Percentiles rank a stretch among this genome's conserved stretches.
These are phyloP conservation scores for Sitta carolinensis DNA, from an alignment of 2,797 vertebrate species.

Conservation along the genomic window DNA sequence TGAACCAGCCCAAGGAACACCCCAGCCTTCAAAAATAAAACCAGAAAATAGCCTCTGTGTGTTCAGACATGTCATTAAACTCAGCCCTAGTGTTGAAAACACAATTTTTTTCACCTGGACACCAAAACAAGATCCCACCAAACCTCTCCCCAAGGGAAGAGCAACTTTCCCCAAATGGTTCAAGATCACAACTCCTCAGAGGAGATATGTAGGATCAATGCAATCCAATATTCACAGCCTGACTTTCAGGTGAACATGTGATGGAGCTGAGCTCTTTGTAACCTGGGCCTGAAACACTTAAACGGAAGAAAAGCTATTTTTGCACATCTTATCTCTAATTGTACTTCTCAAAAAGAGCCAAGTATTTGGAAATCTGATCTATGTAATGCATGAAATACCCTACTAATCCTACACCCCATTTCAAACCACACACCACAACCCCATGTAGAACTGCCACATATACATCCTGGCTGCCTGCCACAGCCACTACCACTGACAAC, in stretches of 20 bases:
- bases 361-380: background rate
- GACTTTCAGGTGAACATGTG: background rate
- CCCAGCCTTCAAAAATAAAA: background rate
- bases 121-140: background rate
- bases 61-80: background rate
- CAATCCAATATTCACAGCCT: background rate
- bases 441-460: background rate
- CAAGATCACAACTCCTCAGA: background rate
- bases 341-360: background rate
- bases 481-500: constrained; percentile 24
- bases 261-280: background rate
- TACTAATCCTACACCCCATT: background rate
- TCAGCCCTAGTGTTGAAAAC: background rate
- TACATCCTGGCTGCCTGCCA: constrained; percentile 32
- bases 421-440: background rate
- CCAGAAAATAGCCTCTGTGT: accelerated
- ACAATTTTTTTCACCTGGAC: background rate
- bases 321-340: background rate
- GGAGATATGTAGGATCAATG: background rate
- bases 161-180: background rate
- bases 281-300: background rate
- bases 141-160: background rate
- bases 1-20: background rate
- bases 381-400: background rate
- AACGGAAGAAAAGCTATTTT: background rate